Evolutionary conservation across 2,797 vertebrate genomes (phyloP).

Genomic region (Leucoraja ocellata): DNA sequence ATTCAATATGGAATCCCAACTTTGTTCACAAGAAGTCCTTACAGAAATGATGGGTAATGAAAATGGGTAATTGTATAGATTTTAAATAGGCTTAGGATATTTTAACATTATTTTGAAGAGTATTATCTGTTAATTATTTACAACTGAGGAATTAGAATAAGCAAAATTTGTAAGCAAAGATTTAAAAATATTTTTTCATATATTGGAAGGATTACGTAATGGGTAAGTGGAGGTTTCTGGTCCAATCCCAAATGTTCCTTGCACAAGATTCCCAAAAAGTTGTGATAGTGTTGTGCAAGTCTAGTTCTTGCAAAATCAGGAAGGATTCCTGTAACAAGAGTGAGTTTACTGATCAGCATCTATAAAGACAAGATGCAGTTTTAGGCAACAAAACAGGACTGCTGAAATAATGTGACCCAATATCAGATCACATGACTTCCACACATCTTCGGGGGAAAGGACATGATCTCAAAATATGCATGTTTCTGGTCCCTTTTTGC

Average conservation of each 20-base stretch:
- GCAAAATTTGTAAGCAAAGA: background rate
- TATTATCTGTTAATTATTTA: background rate
- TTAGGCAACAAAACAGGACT: too few relatives aligned
- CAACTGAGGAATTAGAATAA: background rate
- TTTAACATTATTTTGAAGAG: background rate
- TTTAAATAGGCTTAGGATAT: background rate
- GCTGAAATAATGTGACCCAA: background rate
- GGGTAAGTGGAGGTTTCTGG: background rate
- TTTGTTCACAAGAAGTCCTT: background rate
- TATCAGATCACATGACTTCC: background rate
- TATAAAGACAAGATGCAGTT: too few relatives aligned
- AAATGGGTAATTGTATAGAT: background rate
- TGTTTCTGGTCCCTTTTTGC: background rate
- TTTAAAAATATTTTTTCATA: background rate
- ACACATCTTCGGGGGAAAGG: background rate
- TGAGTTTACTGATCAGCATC: too few relatives aligned
- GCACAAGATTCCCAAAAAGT: background rate
- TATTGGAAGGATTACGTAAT: background rate
- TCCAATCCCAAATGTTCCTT: background rate
- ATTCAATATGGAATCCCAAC: background rate
- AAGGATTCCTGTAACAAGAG: background rate
- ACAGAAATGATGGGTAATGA: too few relatives aligned
- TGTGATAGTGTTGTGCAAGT: background rate
- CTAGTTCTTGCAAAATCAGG: background rate
- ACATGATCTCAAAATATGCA: background rate